phyloP scores from a whole-genome alignment of 2,113 vertebrate species.

The Telmatochromis sp. region DNA sequence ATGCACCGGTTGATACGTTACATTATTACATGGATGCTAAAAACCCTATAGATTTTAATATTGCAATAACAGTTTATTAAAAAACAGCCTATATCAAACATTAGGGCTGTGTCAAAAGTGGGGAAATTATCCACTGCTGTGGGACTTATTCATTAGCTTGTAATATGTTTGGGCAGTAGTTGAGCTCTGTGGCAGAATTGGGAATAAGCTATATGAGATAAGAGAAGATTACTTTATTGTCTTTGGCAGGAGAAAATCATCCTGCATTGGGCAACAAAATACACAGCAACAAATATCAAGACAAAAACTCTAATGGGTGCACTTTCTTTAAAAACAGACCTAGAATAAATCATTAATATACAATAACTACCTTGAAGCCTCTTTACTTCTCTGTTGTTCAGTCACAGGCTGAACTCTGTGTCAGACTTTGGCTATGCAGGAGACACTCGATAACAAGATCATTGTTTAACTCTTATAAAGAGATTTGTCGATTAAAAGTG shows the following conservation, averaged over 20 bases:
- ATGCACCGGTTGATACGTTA: neutral
- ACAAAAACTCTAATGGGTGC: neutral
- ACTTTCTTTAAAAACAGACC: neutral
- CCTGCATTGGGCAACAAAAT: neutral
- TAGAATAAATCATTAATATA: neutral
- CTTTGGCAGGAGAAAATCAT: neutral
- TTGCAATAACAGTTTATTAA: neutral
- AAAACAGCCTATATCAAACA: neutral
- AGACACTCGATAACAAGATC: neutral
- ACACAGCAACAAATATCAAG: neutral
- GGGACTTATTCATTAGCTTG: neutral
- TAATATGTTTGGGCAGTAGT: neutral
- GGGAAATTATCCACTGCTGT: neutral
- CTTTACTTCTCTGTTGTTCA: neutral
- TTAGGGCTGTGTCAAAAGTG: neutral
- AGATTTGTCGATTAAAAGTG: neutral
- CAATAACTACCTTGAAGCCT: neutral
- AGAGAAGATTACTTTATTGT: neutral
- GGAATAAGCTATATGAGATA: neutral
- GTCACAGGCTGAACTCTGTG: neutral
- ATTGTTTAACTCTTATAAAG: neutral
- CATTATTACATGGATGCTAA: neutral
- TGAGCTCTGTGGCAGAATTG: neutral
- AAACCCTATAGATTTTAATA: neutral
- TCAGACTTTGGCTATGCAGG: neutral